Evolutionary conservation across 2,888 invertebrate genomes (phyloP).

Genomic region (Gortyna flavago): DNA sequence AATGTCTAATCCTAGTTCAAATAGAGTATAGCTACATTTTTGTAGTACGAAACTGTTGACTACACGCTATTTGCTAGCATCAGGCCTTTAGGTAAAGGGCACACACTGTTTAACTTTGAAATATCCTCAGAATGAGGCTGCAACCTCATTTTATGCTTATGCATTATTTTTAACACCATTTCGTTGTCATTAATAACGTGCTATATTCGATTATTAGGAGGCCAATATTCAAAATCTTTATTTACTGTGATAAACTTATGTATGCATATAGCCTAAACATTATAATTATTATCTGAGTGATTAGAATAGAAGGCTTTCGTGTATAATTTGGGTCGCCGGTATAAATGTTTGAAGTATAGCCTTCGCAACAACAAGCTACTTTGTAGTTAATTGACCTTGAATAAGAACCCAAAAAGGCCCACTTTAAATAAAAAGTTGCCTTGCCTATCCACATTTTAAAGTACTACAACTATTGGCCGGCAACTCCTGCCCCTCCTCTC

Average conservation of each 20-base stretch:
- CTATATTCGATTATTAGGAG: neutral
- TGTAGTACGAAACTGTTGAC: neutral
- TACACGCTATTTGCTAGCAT: neutral
- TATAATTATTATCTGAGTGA: neutral
- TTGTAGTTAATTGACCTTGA: neutral
- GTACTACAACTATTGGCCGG: neutral
- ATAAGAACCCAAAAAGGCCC: neutral
- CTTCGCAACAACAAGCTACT: slow-evolving; percentile 1
- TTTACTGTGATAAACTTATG: neutral
- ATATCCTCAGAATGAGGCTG: too few relatives aligned
- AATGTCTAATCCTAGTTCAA: too few relatives aligned
- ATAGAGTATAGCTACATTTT: too few relatives aligned
- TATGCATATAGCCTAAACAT: neutral
- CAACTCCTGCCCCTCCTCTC: neutral
- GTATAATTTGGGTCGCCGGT: neutral
- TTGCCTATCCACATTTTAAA: neutral
- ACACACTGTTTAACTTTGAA: neutral
- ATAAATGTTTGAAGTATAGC: neutral
- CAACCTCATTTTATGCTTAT: neutral
- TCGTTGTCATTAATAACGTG: neutral
- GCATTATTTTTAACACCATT: neutral
- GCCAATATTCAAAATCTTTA: neutral
- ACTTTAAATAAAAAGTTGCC: neutral
- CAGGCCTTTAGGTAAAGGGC: neutral
- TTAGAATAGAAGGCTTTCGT: neutral